Percentiles rank a stretch among this genome's conserved stretches.
phyloP scores from a whole-genome alignment of 2,113 vertebrate species.

The Mormyrus lacerda region DNA sequence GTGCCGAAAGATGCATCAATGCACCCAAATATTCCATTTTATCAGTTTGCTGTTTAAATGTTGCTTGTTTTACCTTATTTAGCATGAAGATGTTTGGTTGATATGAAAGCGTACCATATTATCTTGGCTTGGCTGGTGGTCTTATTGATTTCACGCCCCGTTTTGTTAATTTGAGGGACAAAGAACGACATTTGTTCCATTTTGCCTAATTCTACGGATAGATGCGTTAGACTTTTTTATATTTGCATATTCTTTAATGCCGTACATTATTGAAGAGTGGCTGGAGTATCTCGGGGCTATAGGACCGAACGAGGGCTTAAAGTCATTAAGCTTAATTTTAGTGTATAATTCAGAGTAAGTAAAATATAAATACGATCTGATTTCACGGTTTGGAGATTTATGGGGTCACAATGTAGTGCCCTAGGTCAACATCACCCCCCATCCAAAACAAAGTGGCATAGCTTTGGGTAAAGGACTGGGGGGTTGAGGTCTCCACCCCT shows the following conservation, averaged over 20 bases:
- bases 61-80: not conserved
- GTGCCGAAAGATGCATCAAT: not conserved
- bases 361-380: not conserved
- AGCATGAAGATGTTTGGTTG: not conserved
- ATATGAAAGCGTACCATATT: not conserved
- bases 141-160: not conserved
- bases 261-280: not conserved
- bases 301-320: not conserved
- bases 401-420: not conserved
- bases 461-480: not conserved
- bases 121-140: not conserved
- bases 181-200: not conserved
- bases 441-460: not conserved
- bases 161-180: not conserved
- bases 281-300: not conserved
- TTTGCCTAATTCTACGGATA: not conserved
- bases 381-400: not conserved
- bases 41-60: not conserved
- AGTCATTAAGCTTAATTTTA: not conserved
- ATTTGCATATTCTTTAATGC: not conserved
- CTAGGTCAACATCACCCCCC: not conserved
- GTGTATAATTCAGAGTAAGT: not conserved
- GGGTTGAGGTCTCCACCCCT: too few relatives aligned
- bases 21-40: not conserved
- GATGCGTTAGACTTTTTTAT: not conserved